Evolutionary conservation across 2,888 invertebrate genomes (phyloP).

Genomic region (Linnaemya tessellans): DNA sequence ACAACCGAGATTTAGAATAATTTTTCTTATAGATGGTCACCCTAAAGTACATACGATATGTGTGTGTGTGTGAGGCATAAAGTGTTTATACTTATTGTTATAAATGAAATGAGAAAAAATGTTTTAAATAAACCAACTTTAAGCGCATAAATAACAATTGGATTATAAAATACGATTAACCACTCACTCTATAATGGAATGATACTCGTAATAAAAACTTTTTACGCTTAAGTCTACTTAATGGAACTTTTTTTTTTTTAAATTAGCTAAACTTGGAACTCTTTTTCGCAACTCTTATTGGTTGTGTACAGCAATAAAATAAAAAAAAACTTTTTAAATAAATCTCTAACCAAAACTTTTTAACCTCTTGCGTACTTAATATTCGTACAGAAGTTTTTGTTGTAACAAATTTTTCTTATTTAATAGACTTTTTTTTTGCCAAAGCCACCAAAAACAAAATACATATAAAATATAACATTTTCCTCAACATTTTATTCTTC

Average conservation of each 20-base stretch:
- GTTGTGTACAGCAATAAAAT: neutral
- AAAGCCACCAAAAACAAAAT: neutral
- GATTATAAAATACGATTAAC: constrained; percentile 29
- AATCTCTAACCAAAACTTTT: constrained; percentile 21
- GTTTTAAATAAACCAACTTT: constrained; percentile 28
- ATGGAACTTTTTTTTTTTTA: neutral
- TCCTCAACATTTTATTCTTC: constrained; percentile 19
- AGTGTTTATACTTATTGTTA: constrained; percentile 24
- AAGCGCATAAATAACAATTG: constrained; percentile 30
- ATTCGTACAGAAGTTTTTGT: constrained; percentile 5
- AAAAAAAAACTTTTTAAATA: constrained; percentile 37
- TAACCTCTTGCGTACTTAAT: constrained; percentile 16
- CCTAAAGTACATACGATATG: too few species aligned
- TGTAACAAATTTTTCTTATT: constrained; percentile 32
- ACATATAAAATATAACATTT: constrained; percentile 29
- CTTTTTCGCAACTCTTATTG: constrained; percentile 2
- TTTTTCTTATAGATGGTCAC: too few species aligned
- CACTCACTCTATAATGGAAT: constrained; percentile 14
- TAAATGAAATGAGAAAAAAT: constrained; percentile 46
- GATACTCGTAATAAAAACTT: neutral
- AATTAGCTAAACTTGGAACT: constrained; percentile 10
- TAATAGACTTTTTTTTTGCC: neutral
- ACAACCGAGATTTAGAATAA: too few species aligned
- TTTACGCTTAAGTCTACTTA: neutral
- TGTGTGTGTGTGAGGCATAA: neutral